A percentile compares a stretch with the other conserved stretches of the same genome.
Conservation (phyloP, 2,888 invertebrate species). For the Hylaea fasciaria region DNA sequence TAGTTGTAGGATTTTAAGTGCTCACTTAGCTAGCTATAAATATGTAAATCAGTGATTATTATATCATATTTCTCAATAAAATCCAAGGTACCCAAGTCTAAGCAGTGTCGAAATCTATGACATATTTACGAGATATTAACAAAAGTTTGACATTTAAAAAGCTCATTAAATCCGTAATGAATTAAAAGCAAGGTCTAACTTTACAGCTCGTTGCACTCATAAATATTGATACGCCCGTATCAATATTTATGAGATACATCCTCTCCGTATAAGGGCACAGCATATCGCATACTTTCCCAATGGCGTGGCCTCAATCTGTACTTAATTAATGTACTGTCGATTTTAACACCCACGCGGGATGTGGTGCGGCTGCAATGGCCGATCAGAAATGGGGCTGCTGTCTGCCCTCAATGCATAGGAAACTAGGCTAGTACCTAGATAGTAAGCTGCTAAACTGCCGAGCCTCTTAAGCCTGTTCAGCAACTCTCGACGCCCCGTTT, state of each 20-base stretch:
- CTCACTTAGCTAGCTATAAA: too few relatives aligned
- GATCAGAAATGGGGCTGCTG: constrained; percentile 4
- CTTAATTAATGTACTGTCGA: constrained; percentile 16
- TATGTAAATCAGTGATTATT: not conserved
- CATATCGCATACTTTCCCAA: constrained; percentile 24
- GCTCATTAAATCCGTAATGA: constrained; percentile 1
- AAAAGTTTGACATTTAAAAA: constrained; percentile 9
- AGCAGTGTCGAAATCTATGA: constrained; percentile 1
- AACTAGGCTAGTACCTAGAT: not conserved
- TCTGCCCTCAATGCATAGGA: constrained; percentile 11
- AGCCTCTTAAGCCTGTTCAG: not conserved
- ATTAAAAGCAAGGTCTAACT: constrained; percentile 11
- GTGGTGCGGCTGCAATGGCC: constrained; percentile 19
- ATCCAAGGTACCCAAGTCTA: constrained; percentile 3
- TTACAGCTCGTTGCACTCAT: constrained; percentile 17
- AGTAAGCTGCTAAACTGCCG: not conserved
- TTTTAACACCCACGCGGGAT: constrained; percentile 30
- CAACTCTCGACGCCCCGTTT: constrained; percentile 13
- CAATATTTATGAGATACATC: too few relatives aligned
- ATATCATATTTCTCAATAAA: not conserved
- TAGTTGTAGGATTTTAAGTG: too few relatives aligned
- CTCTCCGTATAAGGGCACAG: constrained; percentile 13
- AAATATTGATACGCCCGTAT: constrained; percentile 12
- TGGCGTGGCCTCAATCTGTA: constrained; percentile 24
- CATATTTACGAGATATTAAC: not conserved